Evolutionary conservation across 2,888 invertebrate genomes (phyloP).

Genomic region (Cordilura impudica): DNA sequence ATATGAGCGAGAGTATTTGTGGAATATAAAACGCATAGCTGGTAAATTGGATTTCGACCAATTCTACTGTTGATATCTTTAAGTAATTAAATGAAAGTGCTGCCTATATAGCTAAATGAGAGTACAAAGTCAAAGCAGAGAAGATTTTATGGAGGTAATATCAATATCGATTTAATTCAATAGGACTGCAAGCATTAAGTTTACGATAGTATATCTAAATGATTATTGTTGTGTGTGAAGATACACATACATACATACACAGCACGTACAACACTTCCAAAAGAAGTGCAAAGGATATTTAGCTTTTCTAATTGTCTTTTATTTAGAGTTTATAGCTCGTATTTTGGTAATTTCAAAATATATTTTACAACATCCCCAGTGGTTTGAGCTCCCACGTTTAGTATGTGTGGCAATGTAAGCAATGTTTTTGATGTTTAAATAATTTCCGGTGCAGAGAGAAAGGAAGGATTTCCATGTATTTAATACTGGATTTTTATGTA

Average conservation of each 20-base stretch:
- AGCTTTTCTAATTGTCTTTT: neutral
- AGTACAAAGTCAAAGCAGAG: neutral
- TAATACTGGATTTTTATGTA: slow-evolving; percentile 36
- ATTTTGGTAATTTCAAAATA: neutral
- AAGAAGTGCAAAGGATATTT: neutral
- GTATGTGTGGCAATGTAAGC: neutral
- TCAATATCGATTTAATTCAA: slow-evolving; percentile 55
- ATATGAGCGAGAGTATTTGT: neutral
- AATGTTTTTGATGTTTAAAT: neutral
- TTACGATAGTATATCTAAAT: slow-evolving; percentile 14
- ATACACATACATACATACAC: neutral
- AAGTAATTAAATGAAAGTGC: slow-evolving; percentile 34
- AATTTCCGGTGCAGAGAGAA: neutral
- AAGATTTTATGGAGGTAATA: neutral
- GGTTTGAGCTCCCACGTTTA: too few species aligned
- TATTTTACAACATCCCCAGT: neutral
- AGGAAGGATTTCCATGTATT: neutral
- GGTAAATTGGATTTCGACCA: slow-evolving; percentile 33
- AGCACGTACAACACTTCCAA: neutral
- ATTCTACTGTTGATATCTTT: slow-evolving; percentile 23
- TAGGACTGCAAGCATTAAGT: slow-evolving; percentile 44
- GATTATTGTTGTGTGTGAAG: neutral
- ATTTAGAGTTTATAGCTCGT: neutral
- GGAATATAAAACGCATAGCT: slow-evolving; percentile 23
- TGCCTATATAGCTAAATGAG: neutral